A percentile compares a stretch with the other conserved stretches of the same genome.
Evolutionary conservation across 2,797 vertebrate species (phyloP).

Genomic region (Taenioides sp.): DNA sequence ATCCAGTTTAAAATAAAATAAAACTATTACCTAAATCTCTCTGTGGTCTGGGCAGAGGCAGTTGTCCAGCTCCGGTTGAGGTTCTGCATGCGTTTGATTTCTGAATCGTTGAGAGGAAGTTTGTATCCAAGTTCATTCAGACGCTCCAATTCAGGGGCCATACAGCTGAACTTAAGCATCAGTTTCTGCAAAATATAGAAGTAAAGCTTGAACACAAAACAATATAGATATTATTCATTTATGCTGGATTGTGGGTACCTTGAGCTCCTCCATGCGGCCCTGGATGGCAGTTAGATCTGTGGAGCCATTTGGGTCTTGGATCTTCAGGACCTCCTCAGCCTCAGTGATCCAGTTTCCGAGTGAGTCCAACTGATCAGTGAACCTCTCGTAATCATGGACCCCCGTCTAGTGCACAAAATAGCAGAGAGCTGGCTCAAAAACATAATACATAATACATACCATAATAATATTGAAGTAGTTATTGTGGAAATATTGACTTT

Average conservation of each 20-base stretch:
- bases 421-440: neutral
- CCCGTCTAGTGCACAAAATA: slow-evolving; percentile 77
- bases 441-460: too few species aligned
- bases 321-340: slow-evolving; percentile 84
- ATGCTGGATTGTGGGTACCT: slow-evolving; percentile 68
- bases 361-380: slow-evolving; percentile 83
- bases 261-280: slow-evolving; percentile 91
- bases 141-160: slow-evolving; percentile 88
- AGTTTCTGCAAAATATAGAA: slow-evolving; percentile 75
- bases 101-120: slow-evolving; percentile 91
- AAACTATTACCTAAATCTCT: slow-evolving; percentile 88
- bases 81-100: slow-evolving; percentile 94
- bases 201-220: neutral
- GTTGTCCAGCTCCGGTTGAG: slow-evolving; percentile 91
- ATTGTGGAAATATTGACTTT: too few species aligned
- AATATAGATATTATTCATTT: neutral
- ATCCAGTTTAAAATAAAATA: too few species aligned
- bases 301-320: slow-evolving; percentile 85
- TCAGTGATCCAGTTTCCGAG: slow-evolving; percentile 84
- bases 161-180: slow-evolving; percentile 92
- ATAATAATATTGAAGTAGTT: too few species aligned
- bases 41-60: slow-evolving; percentile 87
- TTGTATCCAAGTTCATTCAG: slow-evolving; percentile 92
- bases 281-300: slow-evolving; percentile 84
- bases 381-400: slow-evolving; percentile 89